Conservation (phyloP, 1,140 invertebrate species). For the Aphis gossypii region DNA sequence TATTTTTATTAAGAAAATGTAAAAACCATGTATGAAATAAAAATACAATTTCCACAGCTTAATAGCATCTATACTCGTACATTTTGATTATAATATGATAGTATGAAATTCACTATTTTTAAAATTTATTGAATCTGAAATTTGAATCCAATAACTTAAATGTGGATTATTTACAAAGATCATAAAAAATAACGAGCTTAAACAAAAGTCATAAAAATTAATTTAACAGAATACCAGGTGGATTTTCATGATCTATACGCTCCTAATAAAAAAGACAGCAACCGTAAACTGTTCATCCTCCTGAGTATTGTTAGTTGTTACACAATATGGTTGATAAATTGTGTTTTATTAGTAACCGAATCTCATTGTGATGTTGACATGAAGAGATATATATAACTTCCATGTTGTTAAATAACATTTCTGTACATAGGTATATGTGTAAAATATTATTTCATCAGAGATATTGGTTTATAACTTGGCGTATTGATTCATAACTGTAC, state of each 20-base stretch:
- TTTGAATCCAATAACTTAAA: background rate
- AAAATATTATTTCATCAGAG: background rate
- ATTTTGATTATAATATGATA: background rate
- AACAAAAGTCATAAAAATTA: background rate
- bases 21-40: too few species aligned
- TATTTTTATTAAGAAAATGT: too few species aligned
- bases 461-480: too few species aligned
- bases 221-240: background rate
- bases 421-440: background rate
- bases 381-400: background rate
- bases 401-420: background rate
- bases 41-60: too few species aligned
- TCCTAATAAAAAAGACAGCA: background rate
- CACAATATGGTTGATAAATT: background rate
- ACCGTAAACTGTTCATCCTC: background rate
- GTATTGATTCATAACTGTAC: background rate
- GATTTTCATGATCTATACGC: background rate
- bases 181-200: slow-evolving; percentile 37
- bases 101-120: background rate
- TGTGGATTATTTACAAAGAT: background rate
- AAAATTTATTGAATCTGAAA: background rate
- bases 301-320: background rate
- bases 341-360: background rate
- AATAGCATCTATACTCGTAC: background rate
- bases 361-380: background rate